Conservation (phyloP, 2,888 invertebrate species). For the Eupsilia transversa region DNA sequence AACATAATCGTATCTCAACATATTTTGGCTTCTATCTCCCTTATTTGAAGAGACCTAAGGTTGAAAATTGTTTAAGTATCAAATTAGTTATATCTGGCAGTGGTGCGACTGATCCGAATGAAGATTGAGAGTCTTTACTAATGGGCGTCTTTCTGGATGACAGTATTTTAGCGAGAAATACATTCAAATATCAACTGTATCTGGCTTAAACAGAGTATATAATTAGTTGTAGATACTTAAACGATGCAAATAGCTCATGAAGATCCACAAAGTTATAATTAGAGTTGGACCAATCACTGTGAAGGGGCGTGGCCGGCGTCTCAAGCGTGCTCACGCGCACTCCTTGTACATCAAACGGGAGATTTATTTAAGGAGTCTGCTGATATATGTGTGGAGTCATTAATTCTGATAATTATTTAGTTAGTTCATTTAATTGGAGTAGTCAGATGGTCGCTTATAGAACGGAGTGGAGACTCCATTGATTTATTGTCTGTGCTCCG, state of each 20-base stretch:
- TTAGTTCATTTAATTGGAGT: constrained; percentile 87
- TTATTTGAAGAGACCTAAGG: constrained; percentile 66
- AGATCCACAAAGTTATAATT: constrained; percentile 85
- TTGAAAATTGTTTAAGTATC: constrained; percentile 68
- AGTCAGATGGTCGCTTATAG: constrained; percentile 77
- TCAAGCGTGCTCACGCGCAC: constrained; percentile 81
- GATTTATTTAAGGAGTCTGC: constrained; percentile 84
- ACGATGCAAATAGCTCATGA: constrained; percentile 88
- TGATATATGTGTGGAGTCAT: constrained; percentile 86
- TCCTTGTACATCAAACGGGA: constrained; percentile 81
- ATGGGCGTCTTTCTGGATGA: constrained; percentile 89
- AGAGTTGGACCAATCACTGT: constrained; percentile 85
- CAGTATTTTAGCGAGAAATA: constrained; percentile 75
- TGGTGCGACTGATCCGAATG: constrained; percentile 78
- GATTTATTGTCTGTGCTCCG: constrained; percentile 66
- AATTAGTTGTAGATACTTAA: constrained; percentile 74
- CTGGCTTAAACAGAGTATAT: constrained; percentile 45
- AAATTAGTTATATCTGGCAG: constrained; percentile 77
- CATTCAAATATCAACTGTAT: constrained; percentile 62
- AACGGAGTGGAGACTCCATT: constrained; percentile 69
- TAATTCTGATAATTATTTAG: constrained; percentile 90
- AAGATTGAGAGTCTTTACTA: constrained; percentile 88
- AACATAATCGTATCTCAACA: constrained; percentile 76
- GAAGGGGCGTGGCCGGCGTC: constrained; percentile 79
- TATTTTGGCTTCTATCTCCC: constrained; percentile 45